Base-by-base conservation (phyloP, 1,140 invertebrate species). In the Helicoverpa zea region DNA sequence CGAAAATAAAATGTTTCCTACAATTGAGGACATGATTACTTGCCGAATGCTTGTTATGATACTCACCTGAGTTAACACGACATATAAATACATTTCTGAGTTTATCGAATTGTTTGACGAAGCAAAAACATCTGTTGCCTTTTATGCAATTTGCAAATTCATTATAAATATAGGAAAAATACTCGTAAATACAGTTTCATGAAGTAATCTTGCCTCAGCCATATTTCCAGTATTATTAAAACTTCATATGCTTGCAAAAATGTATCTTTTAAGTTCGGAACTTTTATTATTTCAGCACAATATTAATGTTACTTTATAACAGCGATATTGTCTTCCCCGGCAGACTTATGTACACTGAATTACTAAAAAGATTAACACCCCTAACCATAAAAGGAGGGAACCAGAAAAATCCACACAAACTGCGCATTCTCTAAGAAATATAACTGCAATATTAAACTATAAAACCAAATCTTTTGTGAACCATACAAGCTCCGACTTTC, bases 391-490 rank as follows among this genome's bases (percentile, higher is more conserved):
- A 80, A 52, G 59, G 18, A 47, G 63, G 63, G 35, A 78, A 78
- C 58, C 35, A 78, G 68, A 73, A 80, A 79, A 76, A 68, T 66
- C 58, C 61, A 73, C 63, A 76, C 76, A 82, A 82, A 83, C 74
- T 47, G 66, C 61, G 64, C 81, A 75, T 54, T 76, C 66, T 61
- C 78, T 59, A 80, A 80, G 81, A 83, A 83, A 83, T 83, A 83
- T 83, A 79, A 80, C 72, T 80, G 81, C 81, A 83, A 80, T 83
- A 80, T 83, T 76, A 79, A 76, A 79, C 75, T 77, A 77, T 77
- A 77, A 77, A 77, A 77, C 66, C 72, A 61, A 64, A 77, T 80
- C 78, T 79, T 83, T 83, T 80, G 81, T 83, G 78, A 83, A 59
- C 78, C 75, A 80, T 70, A 79, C 81, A 80, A 29, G 64, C 63